Conservation (phyloP, 2,797 vertebrate genomes). For the Sebastes oblongus region DNA sequence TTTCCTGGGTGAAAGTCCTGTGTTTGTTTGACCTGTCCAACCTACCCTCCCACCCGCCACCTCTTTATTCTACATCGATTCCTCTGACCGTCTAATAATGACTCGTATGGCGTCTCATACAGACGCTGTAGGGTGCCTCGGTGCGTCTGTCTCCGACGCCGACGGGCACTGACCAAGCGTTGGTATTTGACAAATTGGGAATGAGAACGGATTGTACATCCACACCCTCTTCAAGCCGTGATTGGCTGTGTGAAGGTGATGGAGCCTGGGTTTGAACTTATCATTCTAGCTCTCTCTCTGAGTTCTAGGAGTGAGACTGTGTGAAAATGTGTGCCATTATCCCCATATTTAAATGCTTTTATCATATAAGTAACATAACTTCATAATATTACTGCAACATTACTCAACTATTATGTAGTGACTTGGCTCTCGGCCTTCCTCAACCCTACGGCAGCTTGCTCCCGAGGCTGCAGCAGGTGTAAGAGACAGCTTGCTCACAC, state of each 20-base stretch:
- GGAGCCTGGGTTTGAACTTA: not conserved
- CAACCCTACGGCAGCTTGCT: conserved; percentile 44
- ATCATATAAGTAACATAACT: not conserved
- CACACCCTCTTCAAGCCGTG: not conserved
- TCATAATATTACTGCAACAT: not conserved
- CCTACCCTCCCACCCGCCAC: not conserved
- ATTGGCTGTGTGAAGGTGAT: not conserved
- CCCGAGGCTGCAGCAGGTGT: conserved; percentile 56
- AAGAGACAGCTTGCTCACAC: conserved; percentile 51
- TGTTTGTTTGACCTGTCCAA: not conserved
- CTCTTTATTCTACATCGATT: not conserved
- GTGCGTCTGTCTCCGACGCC: not conserved
- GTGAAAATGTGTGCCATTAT: not conserved
- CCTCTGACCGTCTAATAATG: not conserved
- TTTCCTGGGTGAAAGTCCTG: not conserved
- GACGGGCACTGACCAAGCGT: fast-evolving
- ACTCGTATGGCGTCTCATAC: not conserved
- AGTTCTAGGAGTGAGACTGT: not conserved
- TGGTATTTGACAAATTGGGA: not conserved
- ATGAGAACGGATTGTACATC: not conserved
- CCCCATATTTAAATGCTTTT: not conserved
- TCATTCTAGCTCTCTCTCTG: not conserved
- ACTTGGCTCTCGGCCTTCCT: conserved; percentile 15
- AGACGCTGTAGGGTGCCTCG: too few relatives aligned
- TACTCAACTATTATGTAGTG: not conserved